Conservation (phyloP, 2,888 invertebrate species). For the Sarcophaga carnaria region DNA sequence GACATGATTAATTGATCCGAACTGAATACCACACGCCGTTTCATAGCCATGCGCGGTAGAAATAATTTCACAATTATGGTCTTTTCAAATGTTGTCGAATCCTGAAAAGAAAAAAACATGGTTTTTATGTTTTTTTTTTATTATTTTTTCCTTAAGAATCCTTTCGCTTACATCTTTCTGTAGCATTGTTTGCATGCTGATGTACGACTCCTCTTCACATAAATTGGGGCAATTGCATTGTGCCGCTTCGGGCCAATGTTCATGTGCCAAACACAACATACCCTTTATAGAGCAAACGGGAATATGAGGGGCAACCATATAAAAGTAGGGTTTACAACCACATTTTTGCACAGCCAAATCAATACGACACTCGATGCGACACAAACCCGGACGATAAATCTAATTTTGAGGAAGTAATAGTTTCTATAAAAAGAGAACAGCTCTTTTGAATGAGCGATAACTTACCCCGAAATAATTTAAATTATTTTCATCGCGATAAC, state of each 20-base stretch:
- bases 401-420: slow-evolving; percentile 48
- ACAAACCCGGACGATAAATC: slow-evolving; percentile 77
- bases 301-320: slow-evolving; percentile 73
- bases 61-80: slow-evolving; percentile 73
- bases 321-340: slow-evolving; percentile 79
- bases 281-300: slow-evolving; percentile 75
- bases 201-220: slow-evolving; percentile 75
- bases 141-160: no score
- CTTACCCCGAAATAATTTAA: slow-evolving; percentile 76
- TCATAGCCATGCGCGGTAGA: slow-evolving; percentile 77
- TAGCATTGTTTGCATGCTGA: slow-evolving; percentile 70
- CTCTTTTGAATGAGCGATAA: not conserved
- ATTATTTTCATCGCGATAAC: slow-evolving; percentile 77
- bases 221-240: slow-evolving; percentile 75
- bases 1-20: slow-evolving; percentile 79
- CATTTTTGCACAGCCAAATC: slow-evolving; percentile 76
- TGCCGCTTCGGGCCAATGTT: slow-evolving; percentile 73
- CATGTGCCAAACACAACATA: slow-evolving; percentile 75
- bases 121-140: not conserved
- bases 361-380: slow-evolving; percentile 79
- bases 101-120: slow-evolving; percentile 64
- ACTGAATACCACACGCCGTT: slow-evolving; percentile 78
- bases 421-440: not conserved
- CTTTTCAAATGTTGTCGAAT: slow-evolving; percentile 73
- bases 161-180: slow-evolving; percentile 73